These are phyloP conservation scores for Prionailurus bengalensis DNA, from an alignment of 2,113 vertebrate species.

Conservation along the genomic window DNA sequence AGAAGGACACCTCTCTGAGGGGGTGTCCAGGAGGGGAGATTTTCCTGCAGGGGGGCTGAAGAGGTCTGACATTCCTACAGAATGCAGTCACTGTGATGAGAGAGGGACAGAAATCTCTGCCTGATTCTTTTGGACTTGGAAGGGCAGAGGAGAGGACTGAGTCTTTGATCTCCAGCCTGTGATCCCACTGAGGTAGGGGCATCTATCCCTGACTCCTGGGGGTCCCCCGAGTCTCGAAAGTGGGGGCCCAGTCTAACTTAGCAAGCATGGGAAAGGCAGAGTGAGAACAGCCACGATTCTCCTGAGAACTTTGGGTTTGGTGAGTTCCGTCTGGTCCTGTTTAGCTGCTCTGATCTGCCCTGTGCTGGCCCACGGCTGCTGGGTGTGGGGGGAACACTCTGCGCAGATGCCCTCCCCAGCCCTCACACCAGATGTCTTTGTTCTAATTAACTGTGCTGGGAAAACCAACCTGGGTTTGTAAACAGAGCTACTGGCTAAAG, in stretches of 20 bases:
- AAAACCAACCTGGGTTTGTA: slow-evolving; percentile 69
- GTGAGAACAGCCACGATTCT: neutral
- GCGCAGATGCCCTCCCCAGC: slow-evolving; percentile 81
- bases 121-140: neutral
- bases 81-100: slow-evolving; percentile 7
- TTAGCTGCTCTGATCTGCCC: slow-evolving; percentile 54
- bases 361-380: neutral
- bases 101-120: neutral
- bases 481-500: slow-evolving; percentile 82
- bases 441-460: slow-evolving; percentile 79
- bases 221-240: neutral
- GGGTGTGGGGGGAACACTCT: slow-evolving; percentile 5
- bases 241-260: neutral
- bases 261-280: neutral
- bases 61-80: neutral
- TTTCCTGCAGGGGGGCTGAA: neutral
- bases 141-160: neutral
- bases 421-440: slow-evolving; percentile 85
- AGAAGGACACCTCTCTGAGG: neutral
- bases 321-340: slow-evolving; percentile 34
- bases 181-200: neutral
- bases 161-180: neutral
- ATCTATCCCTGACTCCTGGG: neutral
- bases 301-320: neutral
- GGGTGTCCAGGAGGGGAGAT: neutral